Base-by-base conservation (phyloP, 2,797 vertebrate genomes). In the Crocidura indochinensis region DNA sequence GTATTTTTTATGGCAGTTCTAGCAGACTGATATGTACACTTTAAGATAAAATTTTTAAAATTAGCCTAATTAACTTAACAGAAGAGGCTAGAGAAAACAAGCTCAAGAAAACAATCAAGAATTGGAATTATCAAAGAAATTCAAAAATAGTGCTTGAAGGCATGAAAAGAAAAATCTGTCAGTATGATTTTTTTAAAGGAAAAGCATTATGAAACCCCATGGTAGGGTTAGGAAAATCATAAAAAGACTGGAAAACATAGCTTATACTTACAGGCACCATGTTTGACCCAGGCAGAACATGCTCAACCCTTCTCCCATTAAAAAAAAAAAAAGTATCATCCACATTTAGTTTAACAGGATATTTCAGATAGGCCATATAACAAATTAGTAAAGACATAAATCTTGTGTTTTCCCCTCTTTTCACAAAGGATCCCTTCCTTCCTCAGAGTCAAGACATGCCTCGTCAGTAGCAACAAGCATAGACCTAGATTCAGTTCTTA, bases 21-120 rank as follows among this genome's bases (percentile, higher is more conserved):
- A 81, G 38, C 7, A 86, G 76, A 31, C 68, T 88, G 60, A 72
- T 29, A 49, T 10, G n/a, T 24, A 46, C 4, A 47, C 87, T 87
- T 87, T 60, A 82, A 82, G 38, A 81, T 60, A 82, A 82, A 44
- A 81, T 49, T 76, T 81, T 81, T 71, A 38, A 82, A 87, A 71
- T 64, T n/a, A 86, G 62, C 29, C 49, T 56, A 76, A 64, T 72
- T 76, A 92, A 81, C 11, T 71, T 64, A 82, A 77, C 27, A 62
- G 26, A 76, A 82, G 20, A 85, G 79, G 27, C 75, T 80, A 47
- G 24, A 75, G 31, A 53, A 87, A 67, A 85, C 22, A 47, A 78
- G 17, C 49, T 78, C 53, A 90, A 47, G 22, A 51, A 77, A 78
- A 29, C n/a, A 68, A 51, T 19, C 46, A 91, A 10, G 10, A 46